Evolutionary conservation across 2,797 vertebrate genomes (phyloP), one percentile per base, ranked within the genome.

Genomic region (Diceros bicornis): DNA sequence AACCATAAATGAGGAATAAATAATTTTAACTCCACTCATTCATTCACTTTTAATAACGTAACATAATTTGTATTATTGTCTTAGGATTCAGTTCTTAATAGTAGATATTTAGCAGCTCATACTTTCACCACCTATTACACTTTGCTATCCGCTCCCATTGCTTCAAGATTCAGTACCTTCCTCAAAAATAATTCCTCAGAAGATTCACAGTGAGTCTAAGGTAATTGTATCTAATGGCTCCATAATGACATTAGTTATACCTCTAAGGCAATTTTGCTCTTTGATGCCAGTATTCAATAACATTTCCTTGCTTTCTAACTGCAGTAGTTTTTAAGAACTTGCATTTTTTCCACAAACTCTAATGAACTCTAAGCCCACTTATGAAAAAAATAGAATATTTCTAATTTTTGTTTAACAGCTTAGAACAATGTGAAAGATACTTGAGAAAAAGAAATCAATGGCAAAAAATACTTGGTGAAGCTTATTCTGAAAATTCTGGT

Each of bases 241-340:
- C 37, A 64, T 68, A 78, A 72, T 82, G 68, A 94, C 92, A 92
- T 94, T 89, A 86, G 93, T 96, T 96, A 32, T 75, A 95, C 91
- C 89, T 96, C 61, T 41, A 37, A 88, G 41, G 50, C 32, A 94
- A 92, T 79, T 97, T 96, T 20, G 29, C 1, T 88, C 37, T 88
- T 95, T 74, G 55, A 72, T 81, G 20, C 25, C 47, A 50, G 8
- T 25, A 91, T 95, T 97, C 86, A 93, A 55, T 86, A 62, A 66
- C 32, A 85, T 91, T 96, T 85, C 29, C 69, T 94, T 82, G 66
- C 25, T 78, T 97, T 95, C 29, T 84, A 91, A 95, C 21, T 93
- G 62, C 59, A 75, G 23, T 32, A 2, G 7, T 74, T 95, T 96
- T 96, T 77, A 94, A 95, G 29, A 96, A 79, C 41, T 62, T 94